Conservation (phyloP, 37 sponge, comb jelly and placozoan genomes). For the Cliona cf. orientalis region DNA sequence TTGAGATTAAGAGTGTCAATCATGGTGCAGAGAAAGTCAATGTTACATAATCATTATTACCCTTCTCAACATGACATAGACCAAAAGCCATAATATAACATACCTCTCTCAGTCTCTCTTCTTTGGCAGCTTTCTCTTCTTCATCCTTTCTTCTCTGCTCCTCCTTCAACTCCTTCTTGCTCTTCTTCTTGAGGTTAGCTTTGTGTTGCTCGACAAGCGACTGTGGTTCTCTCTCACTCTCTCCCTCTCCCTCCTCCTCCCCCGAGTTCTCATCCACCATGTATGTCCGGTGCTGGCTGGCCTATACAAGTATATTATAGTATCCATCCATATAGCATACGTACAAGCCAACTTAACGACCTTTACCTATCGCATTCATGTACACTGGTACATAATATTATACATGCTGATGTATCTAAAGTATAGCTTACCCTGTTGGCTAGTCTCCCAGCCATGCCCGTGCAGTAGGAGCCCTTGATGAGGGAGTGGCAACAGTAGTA, state of each 20-base stretch:
- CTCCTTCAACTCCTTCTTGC: slow-evolving; percentile 46
- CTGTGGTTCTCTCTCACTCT: not conserved
- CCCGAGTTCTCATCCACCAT: not conserved
- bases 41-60: no score
- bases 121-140: slow-evolving; percentile 26
- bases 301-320: not conserved
- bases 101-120: slow-evolving; percentile 61
- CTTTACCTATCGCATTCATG: no score
- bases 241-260: slow-evolving; percentile 15
- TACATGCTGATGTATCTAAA: no score
- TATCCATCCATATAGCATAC: no score
- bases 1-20: no score
- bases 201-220: slow-evolving; percentile 64
- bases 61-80: no score
- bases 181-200: slow-evolving; percentile 34
- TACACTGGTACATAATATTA: no score
- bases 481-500: slow-evolving; percentile 94
- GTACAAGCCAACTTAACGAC: no score
- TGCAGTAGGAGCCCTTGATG: slow-evolving; percentile 92
- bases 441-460: slow-evolving; percentile 81
- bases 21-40: no score
- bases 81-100: no score
- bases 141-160: slow-evolving; percentile 24
- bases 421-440: slow-evolving; percentile 67
- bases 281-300: not conserved